Evolutionary conservation across 2,113 vertebrate genomes (phyloP).

Genomic region (Proterorhinus semilunaris): DNA sequence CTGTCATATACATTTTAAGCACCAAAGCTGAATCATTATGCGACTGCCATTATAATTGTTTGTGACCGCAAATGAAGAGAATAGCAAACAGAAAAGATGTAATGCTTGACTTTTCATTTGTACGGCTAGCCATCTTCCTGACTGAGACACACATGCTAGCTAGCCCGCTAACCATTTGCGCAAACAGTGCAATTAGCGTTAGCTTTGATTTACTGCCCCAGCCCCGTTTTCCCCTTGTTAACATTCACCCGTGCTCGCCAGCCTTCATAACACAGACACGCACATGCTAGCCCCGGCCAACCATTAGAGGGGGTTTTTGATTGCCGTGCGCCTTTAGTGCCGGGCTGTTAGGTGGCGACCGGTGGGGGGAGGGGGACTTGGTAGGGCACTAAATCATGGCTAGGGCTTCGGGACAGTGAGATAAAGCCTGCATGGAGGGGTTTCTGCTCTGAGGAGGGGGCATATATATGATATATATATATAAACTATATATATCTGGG

Average conservation of each 20-base stretch:
- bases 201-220: slow-evolving; percentile 33
- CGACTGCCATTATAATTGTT: too few species aligned
- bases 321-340: slow-evolving; percentile 44
- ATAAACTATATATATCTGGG: slow-evolving; percentile 55
- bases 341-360: slow-evolving; percentile 27
- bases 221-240: slow-evolving; percentile 7
- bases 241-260: slow-evolving; percentile 18
- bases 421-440: too few species aligned
- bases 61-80: too few species aligned
- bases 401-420: slow-evolving; percentile 10
- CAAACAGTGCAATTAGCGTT: slow-evolving; percentile 17
- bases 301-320: slow-evolving; percentile 50
- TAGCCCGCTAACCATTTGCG: slow-evolving; percentile 11
- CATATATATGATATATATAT: too few species aligned
- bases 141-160: slow-evolving; percentile 9
- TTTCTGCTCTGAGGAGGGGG: too few species aligned
- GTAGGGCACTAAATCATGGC: slow-evolving; percentile 26
- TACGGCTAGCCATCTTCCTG: not conserved
- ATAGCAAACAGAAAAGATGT: too few species aligned
- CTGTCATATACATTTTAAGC: too few species aligned
- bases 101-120: not conserved
- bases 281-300: slow-evolving; percentile 12
- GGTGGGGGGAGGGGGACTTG: slow-evolving; percentile 17
- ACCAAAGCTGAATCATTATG: too few species aligned
- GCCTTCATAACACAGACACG: slow-evolving; percentile 26